Evolutionary conservation across 2,113 vertebrate genomes (phyloP).

Genomic region (Bothrops jararaca): DNA sequence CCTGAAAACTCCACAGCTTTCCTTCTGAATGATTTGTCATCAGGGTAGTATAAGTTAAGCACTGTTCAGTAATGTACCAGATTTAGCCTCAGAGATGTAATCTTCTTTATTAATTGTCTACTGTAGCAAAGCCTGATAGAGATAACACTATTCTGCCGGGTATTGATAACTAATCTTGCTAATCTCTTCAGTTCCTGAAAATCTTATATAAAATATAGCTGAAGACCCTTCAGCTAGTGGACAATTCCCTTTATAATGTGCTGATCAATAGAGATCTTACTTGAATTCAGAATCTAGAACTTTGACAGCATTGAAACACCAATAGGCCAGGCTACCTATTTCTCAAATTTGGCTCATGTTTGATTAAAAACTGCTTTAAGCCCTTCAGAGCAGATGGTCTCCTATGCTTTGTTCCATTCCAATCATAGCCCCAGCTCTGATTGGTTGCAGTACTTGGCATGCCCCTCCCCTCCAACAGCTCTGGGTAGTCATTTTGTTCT

Average conservation of each 20-base stretch:
- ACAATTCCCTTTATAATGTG: not conserved
- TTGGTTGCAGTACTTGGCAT: not conserved
- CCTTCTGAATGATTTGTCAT: conserved; percentile 58
- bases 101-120: conserved; percentile 68
- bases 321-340: not conserved
- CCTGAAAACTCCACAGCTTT: conserved; percentile 62
- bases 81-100: conserved; percentile 65
- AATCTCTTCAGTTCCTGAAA: not conserved
- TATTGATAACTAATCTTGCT: conserved; percentile 41
- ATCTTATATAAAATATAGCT: not conserved
- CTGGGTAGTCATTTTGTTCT: not conserved
- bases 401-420: not conserved
- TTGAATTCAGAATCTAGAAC: fast-evolving
- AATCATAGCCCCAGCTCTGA: not conserved
- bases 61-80: conserved; percentile 43
- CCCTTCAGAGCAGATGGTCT: not conserved
- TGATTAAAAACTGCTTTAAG: not conserved
- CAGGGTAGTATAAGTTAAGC: conserved; percentile 61
- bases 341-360: not conserved
- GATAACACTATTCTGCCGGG: conserved; percentile 43
- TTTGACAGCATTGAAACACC: not conserved
- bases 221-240: not conserved
- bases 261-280: not conserved
- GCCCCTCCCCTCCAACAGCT: not conserved
- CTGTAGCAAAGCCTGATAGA: conserved; percentile 44